Conservation (phyloP, 2,888 invertebrate species). For the Eupithecia subumbrata region DNA sequence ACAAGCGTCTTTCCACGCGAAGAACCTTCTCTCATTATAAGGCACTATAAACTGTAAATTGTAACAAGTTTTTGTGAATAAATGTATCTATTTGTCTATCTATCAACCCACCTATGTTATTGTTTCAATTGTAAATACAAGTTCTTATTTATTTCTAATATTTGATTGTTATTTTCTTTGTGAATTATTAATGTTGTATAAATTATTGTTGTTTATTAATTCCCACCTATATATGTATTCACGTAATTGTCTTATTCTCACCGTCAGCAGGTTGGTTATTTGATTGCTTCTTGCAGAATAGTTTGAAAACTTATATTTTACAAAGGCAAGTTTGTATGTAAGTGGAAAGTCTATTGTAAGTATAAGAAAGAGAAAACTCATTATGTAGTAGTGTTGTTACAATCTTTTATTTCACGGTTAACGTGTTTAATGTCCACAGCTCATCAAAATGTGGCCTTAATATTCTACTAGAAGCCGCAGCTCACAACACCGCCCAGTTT, state of each 20-base stretch:
- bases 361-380: slow-evolving; percentile 26
- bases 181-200: no score
- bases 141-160: no score
- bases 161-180: no score
- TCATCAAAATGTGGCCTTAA: slow-evolving; percentile 35
- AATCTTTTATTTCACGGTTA: slow-evolving; percentile 30
- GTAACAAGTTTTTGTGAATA: no score
- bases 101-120: no score
- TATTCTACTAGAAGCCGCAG: slow-evolving; percentile 28
- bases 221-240: no score
- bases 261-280: background rate
- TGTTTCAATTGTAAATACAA: no score
- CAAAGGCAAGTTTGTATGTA: background rate
- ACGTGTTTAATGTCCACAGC: slow-evolving; percentile 32
- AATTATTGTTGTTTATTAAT: no score
- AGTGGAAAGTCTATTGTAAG: slow-evolving; percentile 12
- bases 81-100: no score
- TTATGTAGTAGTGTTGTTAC: slow-evolving; percentile 6
- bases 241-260: background rate
- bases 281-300: background rate
- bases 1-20: no score
- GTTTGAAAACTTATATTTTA: background rate
- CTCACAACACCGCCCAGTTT: slow-evolving; percentile 33
- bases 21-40: background rate
- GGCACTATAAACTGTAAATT: no score